phyloP scores from a whole-genome alignment of 2,888 invertebrate genomes.

The Hetaerina titia region DNA sequence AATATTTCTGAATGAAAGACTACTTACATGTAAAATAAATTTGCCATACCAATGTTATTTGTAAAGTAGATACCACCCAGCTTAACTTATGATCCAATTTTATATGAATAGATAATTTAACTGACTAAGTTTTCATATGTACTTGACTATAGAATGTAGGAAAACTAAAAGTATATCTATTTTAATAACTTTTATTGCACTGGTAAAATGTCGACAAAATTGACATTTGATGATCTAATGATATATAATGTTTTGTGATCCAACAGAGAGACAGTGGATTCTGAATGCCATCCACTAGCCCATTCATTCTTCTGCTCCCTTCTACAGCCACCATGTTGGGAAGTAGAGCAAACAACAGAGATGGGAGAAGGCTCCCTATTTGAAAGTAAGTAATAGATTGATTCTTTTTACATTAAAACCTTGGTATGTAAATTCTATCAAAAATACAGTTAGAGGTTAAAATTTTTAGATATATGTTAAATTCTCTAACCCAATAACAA shows the following conservation, averaged over 20 bases:
- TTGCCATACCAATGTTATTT: too few species aligned
- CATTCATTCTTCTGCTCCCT: slow-evolving; percentile 47
- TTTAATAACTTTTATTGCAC: neutral
- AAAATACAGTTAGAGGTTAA: too few species aligned
- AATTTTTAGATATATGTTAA: too few species aligned
- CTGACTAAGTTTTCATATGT: neutral
- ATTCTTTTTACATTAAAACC: too few species aligned
- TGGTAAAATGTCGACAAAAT: too few species aligned
- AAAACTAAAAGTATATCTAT: neutral
- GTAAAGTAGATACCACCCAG: too few species aligned
- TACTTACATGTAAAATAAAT: too few species aligned
- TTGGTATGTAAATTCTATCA: too few species aligned
- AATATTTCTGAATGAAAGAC: too few species aligned
- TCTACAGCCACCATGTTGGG: slow-evolving; percentile 43
- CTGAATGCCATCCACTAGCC: slow-evolving; percentile 42
- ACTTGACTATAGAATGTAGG: too few species aligned
- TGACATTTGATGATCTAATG: slow-evolving; percentile 30
- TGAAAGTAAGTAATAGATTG: neutral
- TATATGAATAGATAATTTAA: neutral
- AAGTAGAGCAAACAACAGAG: neutral
- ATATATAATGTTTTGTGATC: slow-evolving; percentile 60
- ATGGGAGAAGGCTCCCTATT: neutral
- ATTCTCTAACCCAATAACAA: too few species aligned
- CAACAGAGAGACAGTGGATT: slow-evolving; percentile 42
- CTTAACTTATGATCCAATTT: neutral